These are phyloP conservation scores for Syrphus vitripennis DNA, from an alignment of 2,888 invertebrate genomes.

Conservation along the genomic window DNA sequence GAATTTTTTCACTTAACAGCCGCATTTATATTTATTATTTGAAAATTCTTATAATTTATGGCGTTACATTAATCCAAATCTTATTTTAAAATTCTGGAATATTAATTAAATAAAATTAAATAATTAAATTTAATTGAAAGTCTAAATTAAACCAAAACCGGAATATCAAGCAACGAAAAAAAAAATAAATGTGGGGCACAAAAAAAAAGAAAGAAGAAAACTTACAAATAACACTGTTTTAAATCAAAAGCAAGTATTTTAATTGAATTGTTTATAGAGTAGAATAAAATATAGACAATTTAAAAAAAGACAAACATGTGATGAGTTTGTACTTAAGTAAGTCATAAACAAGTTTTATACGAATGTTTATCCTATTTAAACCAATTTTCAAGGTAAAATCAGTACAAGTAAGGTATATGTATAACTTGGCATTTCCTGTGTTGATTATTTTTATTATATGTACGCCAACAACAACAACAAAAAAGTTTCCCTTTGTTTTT, in stretches of 20 bases:
- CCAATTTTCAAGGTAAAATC: constrained; percentile 9
- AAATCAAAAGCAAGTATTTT: constrained; percentile 1
- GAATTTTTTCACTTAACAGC: background rate
- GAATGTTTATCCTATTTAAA: background rate
- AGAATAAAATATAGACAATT: background rate
- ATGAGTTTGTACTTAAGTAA: constrained; percentile 5
- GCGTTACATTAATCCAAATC: background rate
- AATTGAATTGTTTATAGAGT: background rate
- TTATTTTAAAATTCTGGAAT: background rate
- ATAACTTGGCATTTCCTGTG: constrained; percentile 43
- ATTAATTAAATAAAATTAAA: background rate
- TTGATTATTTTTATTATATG: background rate
- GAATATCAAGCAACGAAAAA: background rate
- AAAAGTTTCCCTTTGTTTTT: background rate
- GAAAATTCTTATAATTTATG: background rate
- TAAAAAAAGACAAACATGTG: background rate
- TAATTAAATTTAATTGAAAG: background rate
- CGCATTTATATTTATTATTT: background rate
- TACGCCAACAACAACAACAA: background rate
- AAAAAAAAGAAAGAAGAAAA: background rate
- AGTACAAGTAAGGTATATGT: background rate
- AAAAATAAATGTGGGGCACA: background rate
- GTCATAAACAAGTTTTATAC: background rate
- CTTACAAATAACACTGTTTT: background rate
- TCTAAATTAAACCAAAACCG: background rate